phyloP scores from a whole-genome alignment of 2,797 vertebrate species.

The Champsocephalus gunnari region DNA sequence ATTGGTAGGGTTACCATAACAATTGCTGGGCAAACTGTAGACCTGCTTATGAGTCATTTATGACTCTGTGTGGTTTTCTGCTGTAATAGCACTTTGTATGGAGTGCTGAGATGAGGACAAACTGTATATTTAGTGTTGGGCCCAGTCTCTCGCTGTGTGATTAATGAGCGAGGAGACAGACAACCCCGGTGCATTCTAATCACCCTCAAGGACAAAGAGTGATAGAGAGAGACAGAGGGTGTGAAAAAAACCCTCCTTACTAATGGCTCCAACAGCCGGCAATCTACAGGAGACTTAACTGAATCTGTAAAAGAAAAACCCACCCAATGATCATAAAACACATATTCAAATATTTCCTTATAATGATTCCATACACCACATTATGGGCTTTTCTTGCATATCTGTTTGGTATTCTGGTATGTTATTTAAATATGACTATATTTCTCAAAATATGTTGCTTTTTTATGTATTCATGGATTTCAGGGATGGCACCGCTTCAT shows the following conservation, averaged over 20 bases:
- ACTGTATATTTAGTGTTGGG: conserved; percentile 77
- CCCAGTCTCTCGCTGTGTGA: conserved; percentile 68
- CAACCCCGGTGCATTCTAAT: conserved; percentile 74
- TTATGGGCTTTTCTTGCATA: no score
- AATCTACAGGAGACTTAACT: conserved; percentile 45
- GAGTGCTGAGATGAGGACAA: conserved; percentile 74
- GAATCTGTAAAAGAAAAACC: conserved; percentile 30
- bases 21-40: conserved; percentile 19
- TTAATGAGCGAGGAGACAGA: conserved; percentile 74
- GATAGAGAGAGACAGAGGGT: conserved; percentile 62
- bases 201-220: conserved; percentile 75
- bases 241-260: conserved; percentile 48
- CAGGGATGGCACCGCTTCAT: no score
- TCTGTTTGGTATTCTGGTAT: background rate
- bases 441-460: background rate
- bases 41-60: conserved; percentile 61
- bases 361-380: background rate
- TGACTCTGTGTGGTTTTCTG: conserved; percentile 66
- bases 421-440: background rate
- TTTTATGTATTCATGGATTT: background rate
- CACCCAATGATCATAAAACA: conserved; percentile 31
- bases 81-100: conserved; percentile 66
- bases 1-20: conserved; percentile 22
- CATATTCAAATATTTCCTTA: conserved; percentile 3
- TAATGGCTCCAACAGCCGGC: conserved; percentile 57